Base-by-base conservation (phyloP, 2,113 vertebrate species). In the Sphyrna mokarran region DNA sequence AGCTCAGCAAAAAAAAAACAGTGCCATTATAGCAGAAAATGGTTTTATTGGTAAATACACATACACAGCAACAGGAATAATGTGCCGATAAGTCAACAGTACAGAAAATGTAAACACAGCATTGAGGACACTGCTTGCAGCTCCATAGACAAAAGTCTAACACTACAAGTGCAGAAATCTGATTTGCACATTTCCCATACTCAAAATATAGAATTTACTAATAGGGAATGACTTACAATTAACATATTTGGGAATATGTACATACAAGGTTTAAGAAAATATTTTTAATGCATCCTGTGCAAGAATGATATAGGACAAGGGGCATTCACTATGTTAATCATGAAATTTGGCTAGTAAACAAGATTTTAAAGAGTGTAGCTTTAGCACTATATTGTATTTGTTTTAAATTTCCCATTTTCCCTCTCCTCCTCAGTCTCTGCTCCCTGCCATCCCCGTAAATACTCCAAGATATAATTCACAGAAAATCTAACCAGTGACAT, bases 21-120 rank as follows among this genome's bases (percentile, higher is more conserved):
- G 80, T 7, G 37, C 37, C 43, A 40, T 43, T 83, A 40, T 40
- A 83, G 80, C 80, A 83, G 80, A 83, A 83, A 83, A 43, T 40
- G 80, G 40, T 83, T 83, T 83, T 83, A 83, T 83, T 83, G 80
- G 80, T 83, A 83, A 83, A 83, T 22, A 83, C 37, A 83, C 80
- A 83, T 43, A 83, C 37, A 83, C 80, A 83, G 37, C 37, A 40
- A 83, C 78, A 83, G 11, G n/a, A 37, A 83, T 83, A 83, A 83
- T 83, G 78, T 83, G n/a, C 78, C 40, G n/a, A 14, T 83, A 83
- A 83, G 37, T 83, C 80, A 83, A 83, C 80, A 83, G 40, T 83
- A 83, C 80, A 83, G 80, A 83, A 43, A 43, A 83, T 40, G 80
- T 83, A 83, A 83, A 83, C 40, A 83, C 80, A 83, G 16, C 18